A percentile compares a stretch with the other conserved stretches of the same genome.
phyloP scores from a whole-genome alignment of 2,888 invertebrate species.

The Trilocha varians region DNA sequence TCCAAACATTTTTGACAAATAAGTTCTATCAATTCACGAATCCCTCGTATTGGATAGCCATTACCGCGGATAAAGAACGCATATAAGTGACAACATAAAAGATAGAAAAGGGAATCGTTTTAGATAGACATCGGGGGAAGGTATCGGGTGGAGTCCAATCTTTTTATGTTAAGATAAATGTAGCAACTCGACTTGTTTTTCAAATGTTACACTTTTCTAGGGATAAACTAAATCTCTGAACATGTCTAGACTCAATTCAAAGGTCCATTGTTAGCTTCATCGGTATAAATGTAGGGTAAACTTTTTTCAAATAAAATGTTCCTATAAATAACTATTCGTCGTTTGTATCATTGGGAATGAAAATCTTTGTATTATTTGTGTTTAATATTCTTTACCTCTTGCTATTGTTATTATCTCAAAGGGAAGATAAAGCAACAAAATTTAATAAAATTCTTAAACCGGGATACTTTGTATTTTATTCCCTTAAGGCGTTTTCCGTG shows the following conservation, averaged over 20 bases:
- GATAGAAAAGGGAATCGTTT: not conserved
- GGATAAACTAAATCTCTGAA: no score
- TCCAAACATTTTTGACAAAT: not conserved
- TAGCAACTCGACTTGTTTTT: not conserved
- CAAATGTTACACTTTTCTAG: not conserved
- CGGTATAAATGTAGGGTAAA: no score
- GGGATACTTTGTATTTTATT: not conserved
- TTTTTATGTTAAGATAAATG: not conserved
- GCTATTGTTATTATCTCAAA: no score
- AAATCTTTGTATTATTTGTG: no score
- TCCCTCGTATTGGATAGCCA: not conserved
- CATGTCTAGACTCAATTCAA: no score
- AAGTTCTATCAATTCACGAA: not conserved
- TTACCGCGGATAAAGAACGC: not conserved
- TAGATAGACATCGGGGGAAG: not conserved
- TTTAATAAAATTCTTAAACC: not conserved
- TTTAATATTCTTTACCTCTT: no score
- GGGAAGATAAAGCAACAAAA: not conserved
- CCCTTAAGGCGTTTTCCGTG: not conserved
- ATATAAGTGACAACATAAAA: not conserved
- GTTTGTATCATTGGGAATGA: not conserved
- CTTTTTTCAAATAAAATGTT: no score
- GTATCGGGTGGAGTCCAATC: not conserved
- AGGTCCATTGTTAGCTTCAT: no score
- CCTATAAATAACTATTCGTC: not conserved